Percentiles rank a stretch among this genome's conserved stretches.
Conservation (phyloP, 2,888 invertebrate species). For the Sipha maydis region DNA sequence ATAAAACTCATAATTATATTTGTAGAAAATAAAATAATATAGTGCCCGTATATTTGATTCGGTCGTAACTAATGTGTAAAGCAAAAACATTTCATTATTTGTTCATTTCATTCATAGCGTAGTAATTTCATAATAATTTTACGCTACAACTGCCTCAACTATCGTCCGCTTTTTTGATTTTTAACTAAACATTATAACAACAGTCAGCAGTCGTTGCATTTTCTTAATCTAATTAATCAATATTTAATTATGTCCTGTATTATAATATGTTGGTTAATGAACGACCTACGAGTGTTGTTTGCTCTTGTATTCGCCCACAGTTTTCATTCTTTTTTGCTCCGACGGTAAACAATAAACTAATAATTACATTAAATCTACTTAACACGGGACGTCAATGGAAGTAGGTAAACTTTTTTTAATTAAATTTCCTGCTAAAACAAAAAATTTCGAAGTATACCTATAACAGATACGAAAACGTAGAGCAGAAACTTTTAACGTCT, state of each 20-base stretch:
- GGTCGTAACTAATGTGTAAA: not conserved
- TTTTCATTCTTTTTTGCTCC: not conserved
- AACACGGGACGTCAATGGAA: not conserved
- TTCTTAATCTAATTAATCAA: not conserved
- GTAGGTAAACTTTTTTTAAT: not conserved
- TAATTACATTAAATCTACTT: not conserved
- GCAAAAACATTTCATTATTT: not conserved
- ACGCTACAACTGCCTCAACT: not conserved
- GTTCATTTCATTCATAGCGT: not conserved
- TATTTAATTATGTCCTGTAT: slow-evolving; percentile 10
- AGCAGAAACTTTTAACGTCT: too few species aligned
- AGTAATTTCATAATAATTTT: not conserved
- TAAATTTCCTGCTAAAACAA: not conserved
- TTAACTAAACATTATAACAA: not conserved
- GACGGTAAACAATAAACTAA: not conserved
- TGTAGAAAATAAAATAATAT: not conserved
- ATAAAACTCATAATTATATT: not conserved
- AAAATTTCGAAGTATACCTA: too few species aligned
- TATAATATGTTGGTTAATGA: not conserved
- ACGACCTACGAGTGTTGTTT: not conserved
- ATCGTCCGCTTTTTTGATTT: not conserved
- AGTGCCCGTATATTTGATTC: not conserved
- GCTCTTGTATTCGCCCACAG: not conserved
- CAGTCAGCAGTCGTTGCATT: too few species aligned
- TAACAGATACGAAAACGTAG: too few species aligned